phyloP scores from a whole-genome alignment of 2,113 vertebrate genomes.

The Sinocyclocheilus grahami region DNA sequence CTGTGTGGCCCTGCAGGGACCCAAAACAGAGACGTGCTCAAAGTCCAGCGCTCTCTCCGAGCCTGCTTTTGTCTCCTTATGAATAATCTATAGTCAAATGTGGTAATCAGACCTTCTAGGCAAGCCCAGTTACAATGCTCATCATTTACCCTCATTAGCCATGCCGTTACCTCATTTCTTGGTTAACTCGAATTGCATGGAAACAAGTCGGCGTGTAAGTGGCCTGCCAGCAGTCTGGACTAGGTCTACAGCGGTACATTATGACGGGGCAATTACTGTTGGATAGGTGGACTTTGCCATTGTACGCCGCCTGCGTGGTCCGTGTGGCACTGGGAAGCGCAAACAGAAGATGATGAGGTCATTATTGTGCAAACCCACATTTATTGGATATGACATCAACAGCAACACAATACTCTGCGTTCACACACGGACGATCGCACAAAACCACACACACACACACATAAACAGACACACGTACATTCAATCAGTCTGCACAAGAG shows the following conservation, averaged over 20 bases:
- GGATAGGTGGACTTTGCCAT: slow-evolving; percentile 39
- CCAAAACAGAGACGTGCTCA: slow-evolving; percentile 60
- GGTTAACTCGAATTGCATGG: slow-evolving; percentile 73
- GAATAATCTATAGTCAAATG: slow-evolving; percentile 72
- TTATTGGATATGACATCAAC: slow-evolving; percentile 55
- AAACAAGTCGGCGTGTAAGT: slow-evolving; percentile 74
- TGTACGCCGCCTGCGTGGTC: slow-evolving; percentile 55
- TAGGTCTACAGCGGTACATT: slow-evolving; percentile 63
- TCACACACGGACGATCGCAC: slow-evolving; percentile 33
- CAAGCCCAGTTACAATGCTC: slow-evolving; percentile 65
- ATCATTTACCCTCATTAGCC: slow-evolving; percentile 73
- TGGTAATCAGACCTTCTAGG: slow-evolving; percentile 71
- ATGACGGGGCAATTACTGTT: slow-evolving; percentile 56
- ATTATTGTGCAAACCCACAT: slow-evolving; percentile 63
- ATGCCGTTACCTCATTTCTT: slow-evolving; percentile 76
- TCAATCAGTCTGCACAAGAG: slow-evolving; percentile 32
- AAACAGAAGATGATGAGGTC: slow-evolving; percentile 55
- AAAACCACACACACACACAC: slow-evolving; percentile 45
- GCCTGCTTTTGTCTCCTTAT: slow-evolving; percentile 70
- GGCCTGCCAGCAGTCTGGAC: slow-evolving; percentile 62
- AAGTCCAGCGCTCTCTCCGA: slow-evolving; percentile 63
- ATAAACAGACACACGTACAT: slow-evolving; percentile 40
- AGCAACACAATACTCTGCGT: slow-evolving; percentile 35
- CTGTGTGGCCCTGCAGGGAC: slow-evolving; percentile 48
- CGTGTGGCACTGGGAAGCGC: slow-evolving; percentile 45